Evolutionary conservation across 2,113 vertebrate species (phyloP).

Genomic region (Microcebus tavaratra): DNA sequence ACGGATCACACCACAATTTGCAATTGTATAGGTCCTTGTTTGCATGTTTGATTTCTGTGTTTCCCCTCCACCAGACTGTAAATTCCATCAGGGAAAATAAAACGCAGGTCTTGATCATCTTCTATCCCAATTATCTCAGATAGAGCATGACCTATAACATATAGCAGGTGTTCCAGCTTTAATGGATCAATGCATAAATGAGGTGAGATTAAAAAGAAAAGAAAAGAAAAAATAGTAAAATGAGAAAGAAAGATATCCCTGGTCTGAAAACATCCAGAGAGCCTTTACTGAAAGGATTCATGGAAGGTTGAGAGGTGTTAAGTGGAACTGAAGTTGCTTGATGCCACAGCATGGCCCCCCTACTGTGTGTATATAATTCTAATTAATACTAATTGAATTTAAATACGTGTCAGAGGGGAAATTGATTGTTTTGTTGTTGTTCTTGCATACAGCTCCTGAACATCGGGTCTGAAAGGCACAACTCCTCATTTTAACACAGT

Average conservation of each 20-base stretch:
- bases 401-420: slow-evolving; percentile 21
- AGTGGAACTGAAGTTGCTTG: background rate
- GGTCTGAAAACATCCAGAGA: background rate
- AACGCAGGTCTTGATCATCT: background rate
- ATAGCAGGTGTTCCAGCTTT: background rate
- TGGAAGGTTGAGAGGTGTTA: background rate
- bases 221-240: background rate
- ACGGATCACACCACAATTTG: background rate
- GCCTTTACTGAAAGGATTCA: background rate
- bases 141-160: background rate
- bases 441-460: background rate
- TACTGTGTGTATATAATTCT: background rate
- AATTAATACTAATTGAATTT: slow-evolving; percentile 65
- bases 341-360: background rate
- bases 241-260: background rate
- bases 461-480: background rate
- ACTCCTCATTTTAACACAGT: background rate
- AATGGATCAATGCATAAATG: background rate
- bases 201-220: background rate
- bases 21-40: background rate
- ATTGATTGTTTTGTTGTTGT: background rate
- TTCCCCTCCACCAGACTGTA: background rate
- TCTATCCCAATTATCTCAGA: background rate
- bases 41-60: background rate
- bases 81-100: background rate